Evolutionary conservation across 2,113 vertebrate species (phyloP), one percentile per base, ranked within the genome.

Genomic region (Microtus pennsylvanicus): DNA sequence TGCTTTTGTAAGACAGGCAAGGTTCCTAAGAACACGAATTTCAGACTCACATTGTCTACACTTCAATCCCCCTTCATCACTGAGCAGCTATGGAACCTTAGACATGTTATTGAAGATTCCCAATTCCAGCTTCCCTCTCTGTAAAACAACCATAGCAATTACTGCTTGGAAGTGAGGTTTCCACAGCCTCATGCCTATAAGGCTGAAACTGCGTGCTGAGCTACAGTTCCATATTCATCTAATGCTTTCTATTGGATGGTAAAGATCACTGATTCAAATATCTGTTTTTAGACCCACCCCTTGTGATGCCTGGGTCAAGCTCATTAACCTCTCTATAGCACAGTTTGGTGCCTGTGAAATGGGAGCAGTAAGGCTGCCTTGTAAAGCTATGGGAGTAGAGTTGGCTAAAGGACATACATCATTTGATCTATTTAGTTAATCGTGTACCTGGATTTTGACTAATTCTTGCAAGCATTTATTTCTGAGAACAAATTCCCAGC

Each of bases 391-490:
- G 33, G 72, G n/a, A 85, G 90, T 94, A 90, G 89, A 77, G 86
- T 72, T 67, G 67, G 63, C 75, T 65, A 75, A 83, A 65, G 52
- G 10, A 55, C 70, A 13, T 42, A 87, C 88, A 95, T 76, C 16
- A 74, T 38, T 78, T 93, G 28, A 65, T 42, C 67, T 94, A 94
- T 63, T 74, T 89, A 77, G 83, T 91, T 93, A 91, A 35, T 33
- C 87, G 45, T 38, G 3, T 92, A 38, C 7, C 1, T 38, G 24
- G 9, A 63, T 86, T 95, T 90, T 93, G 69, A 72, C 26, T 89
- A 81, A 65, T 91, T 81, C 81, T 81, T 75, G 1, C 65, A 77
- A 88, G 45, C 74, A 91, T 10, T 76, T 61, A 70, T 13, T 38
- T 52, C 61, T 52, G 24, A 91, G 24, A 91, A 94, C 47, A 89